Conservation (phyloP, 2,113 vertebrate genomes). For the Eretmochelys imbricata region DNA sequence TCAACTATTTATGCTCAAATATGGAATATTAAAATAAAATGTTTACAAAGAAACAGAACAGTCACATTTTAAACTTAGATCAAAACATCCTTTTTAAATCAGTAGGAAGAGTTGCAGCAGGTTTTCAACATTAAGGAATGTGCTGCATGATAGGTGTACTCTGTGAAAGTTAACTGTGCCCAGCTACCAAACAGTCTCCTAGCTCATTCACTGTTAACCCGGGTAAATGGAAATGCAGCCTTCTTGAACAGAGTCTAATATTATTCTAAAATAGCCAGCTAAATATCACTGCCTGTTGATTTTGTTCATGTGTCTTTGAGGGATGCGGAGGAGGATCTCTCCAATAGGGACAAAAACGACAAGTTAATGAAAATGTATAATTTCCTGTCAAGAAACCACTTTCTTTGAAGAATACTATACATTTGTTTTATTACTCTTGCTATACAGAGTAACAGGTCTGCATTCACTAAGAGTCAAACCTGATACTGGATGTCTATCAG, state of each 20-base stretch:
- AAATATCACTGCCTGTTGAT: neutral
- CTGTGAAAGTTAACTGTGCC: too few relatives aligned
- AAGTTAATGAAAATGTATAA: neutral
- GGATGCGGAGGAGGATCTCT: neutral
- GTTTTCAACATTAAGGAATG: too few relatives aligned
- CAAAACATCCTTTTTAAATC: too few relatives aligned
- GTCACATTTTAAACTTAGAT: too few relatives aligned
- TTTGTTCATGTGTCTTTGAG: neutral
- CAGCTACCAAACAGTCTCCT: too few relatives aligned
- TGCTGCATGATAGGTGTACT: too few relatives aligned
- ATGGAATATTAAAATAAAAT: too few relatives aligned
- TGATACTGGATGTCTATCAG: neutral
- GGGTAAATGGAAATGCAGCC: neutral
- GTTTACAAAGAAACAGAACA: too few relatives aligned
- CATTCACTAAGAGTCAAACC: neutral
- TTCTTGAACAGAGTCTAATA: neutral
- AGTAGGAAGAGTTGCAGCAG: too few relatives aligned
- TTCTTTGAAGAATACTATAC: neutral
- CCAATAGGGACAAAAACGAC: neutral
- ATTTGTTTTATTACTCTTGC: neutral
- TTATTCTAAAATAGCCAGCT: neutral
- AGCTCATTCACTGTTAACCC: too few relatives aligned
- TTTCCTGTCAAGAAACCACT: neutral
- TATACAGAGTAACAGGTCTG: neutral
- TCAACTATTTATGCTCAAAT: too few relatives aligned